A percentile compares a stretch with the other conserved stretches of the same genome.
Evolutionary conservation across 2,113 vertebrate genomes (phyloP).

Genomic region (Neolamprologus sp.): DNA sequence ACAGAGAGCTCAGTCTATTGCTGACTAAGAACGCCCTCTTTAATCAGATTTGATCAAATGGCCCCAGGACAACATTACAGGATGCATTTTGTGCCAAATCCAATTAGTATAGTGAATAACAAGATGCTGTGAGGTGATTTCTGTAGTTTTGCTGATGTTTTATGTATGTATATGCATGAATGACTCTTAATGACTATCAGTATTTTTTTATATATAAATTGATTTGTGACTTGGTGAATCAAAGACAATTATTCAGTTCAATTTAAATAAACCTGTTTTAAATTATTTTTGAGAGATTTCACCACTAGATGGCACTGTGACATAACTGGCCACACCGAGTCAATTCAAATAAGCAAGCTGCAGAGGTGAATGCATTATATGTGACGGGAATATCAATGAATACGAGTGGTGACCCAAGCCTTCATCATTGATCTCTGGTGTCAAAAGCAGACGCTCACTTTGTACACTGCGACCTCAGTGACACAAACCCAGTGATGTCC

Average conservation of each 20-base stretch:
- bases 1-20: neutral
- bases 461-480: slow-evolving; percentile 3
- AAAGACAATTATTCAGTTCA: neutral
- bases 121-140: neutral
- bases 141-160: neutral
- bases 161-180: neutral
- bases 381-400: neutral
- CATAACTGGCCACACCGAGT: neutral
- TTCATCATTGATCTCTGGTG: slow-evolving; percentile 28
- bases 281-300: neutral
- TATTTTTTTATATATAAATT: neutral
- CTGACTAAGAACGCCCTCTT: neutral
- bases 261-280: neutral
- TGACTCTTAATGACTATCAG: neutral
- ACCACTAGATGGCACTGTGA: slow-evolving; percentile 36
- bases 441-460: neutral
- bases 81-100: neutral
- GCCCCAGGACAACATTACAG: neutral
- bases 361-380: neutral
- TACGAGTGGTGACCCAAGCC: neutral
- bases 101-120: neutral
- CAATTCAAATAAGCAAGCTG: neutral
- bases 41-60: neutral
- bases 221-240: neutral
- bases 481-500: neutral